Evolutionary conservation across 2,113 vertebrate species (phyloP).

Genomic region (Otolemur garnettii): DNA sequence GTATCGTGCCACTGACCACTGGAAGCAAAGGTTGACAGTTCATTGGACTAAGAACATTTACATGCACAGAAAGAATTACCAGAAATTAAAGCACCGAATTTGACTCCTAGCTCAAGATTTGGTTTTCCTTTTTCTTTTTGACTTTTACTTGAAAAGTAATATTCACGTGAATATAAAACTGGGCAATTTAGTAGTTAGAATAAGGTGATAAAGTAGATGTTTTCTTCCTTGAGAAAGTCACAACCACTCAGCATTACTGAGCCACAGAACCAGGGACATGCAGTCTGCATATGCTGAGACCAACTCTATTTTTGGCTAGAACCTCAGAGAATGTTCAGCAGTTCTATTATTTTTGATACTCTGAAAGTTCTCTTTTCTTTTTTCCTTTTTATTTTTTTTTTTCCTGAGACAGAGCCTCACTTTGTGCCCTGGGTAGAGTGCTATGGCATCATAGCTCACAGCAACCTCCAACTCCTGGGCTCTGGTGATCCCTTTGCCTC

Average conservation of each 20-base stretch:
- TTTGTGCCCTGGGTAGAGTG: no score
- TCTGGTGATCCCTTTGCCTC: no score
- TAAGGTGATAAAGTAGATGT: not conserved
- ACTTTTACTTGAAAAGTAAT: not conserved
- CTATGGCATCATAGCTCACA: no score
- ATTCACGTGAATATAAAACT: not conserved
- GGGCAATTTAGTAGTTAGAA: not conserved
- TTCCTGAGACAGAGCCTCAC: no score
- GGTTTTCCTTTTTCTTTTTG: not conserved
- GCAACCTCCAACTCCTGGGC: no score
- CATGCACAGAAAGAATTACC: not conserved
- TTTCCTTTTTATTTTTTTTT: no score
- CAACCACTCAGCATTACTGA: not conserved
- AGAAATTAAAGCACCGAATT: not conserved
- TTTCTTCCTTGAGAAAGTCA: not conserved
- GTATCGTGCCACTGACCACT: not conserved
- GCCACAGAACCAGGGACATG: not conserved
- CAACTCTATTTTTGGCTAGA: not conserved
- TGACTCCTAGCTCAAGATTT: not conserved
- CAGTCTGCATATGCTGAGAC: not conserved
- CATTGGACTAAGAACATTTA: not conserved
- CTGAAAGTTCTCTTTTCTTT: not conserved
- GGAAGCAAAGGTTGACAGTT: constrained; percentile 2
- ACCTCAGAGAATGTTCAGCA: not conserved
- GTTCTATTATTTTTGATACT: not conserved